These are phyloP conservation scores for Caenorhabditis inopinata DNA, from an alignment of 1,140 invertebrate species.

Conservation along the genomic window DNA sequence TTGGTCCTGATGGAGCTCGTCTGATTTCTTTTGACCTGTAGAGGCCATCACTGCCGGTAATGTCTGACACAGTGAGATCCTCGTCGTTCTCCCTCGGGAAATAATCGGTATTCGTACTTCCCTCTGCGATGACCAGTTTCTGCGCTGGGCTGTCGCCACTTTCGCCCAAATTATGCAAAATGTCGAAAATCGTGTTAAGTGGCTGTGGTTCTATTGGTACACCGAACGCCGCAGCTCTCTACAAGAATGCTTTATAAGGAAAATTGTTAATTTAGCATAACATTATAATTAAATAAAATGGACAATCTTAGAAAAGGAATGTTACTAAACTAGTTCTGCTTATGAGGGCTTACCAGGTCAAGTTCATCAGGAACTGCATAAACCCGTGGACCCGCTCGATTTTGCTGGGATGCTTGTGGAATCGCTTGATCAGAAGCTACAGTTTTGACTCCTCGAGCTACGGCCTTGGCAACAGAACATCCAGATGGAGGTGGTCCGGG, in stretches of 20 bases:
- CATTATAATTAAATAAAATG: too few relatives aligned
- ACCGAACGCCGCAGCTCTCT: constrained; percentile 42
- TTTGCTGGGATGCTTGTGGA: too few relatives aligned
- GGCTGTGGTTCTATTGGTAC: constrained; percentile 33
- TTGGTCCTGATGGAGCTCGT: background rate
- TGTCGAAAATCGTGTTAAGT: constrained; percentile 10
- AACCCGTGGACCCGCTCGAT: too few relatives aligned
- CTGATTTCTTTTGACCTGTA: background rate
- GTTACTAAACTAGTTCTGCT: background rate
- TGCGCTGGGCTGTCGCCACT: background rate
- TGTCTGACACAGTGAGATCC: background rate
- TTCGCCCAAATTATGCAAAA: constrained; percentile 33
- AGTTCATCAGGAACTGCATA: constrained; percentile 33
- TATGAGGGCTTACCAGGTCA: constrained; percentile 26
- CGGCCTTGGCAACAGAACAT: background rate
- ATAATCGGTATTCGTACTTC: constrained; percentile 7
- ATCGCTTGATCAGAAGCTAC: background rate
- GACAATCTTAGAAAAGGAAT: too few relatives aligned
- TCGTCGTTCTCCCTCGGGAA: constrained; percentile 21
- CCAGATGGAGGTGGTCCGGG: background rate
- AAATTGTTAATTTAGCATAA: too few relatives aligned
- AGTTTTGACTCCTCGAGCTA: constrained; percentile 25
- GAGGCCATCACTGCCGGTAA: background rate
- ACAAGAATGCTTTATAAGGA: background rate
- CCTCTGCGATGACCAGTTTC: constrained; percentile 16